Conservation (phyloP, 1,140 invertebrate genomes). For the Drosophila dunni region DNA sequence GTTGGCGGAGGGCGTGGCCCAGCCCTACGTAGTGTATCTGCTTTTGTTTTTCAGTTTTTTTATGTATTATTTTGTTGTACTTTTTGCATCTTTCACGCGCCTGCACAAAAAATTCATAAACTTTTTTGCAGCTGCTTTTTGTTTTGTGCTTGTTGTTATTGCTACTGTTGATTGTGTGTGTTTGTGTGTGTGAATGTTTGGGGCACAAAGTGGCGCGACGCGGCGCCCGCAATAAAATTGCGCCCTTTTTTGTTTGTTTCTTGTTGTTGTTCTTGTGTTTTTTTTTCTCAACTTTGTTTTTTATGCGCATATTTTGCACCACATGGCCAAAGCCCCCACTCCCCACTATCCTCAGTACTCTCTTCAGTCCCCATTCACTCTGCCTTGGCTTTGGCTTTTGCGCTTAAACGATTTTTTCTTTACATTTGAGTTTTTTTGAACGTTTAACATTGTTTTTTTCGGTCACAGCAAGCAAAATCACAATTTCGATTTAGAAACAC, state of each 20-base stretch:
- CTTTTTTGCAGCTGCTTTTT: slow-evolving; percentile 68
- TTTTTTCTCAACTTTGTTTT: slow-evolving; percentile 66
- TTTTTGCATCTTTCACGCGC: slow-evolving; percentile 80
- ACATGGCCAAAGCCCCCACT: slow-evolving; percentile 63
- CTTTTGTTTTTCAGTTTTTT: slow-evolving; percentile 38
- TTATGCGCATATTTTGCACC: slow-evolving; percentile 81
- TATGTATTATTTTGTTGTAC: slow-evolving; percentile 35
- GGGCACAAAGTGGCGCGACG: slow-evolving; percentile 15
- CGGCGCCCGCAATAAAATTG: slow-evolving; percentile 74
- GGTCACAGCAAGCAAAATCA: slow-evolving; percentile 56
- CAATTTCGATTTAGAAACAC: slow-evolving; percentile 46
- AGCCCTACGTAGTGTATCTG: slow-evolving; percentile 41
- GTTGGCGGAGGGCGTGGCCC: neutral
- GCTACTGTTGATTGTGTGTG: slow-evolving; percentile 26
- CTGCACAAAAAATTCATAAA: slow-evolving; percentile 83
- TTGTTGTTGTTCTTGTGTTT: slow-evolving; percentile 18
- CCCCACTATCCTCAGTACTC: slow-evolving; percentile 1
- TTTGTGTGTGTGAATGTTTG: slow-evolving; percentile 31
- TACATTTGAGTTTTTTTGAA: slow-evolving; percentile 20
- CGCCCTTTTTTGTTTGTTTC: slow-evolving; percentile 53
- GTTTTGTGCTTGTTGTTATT: slow-evolving; percentile 30
- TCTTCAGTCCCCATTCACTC: slow-evolving; percentile 3
- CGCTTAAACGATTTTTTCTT: slow-evolving; percentile 62
- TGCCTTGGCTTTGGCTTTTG: slow-evolving; percentile 44
- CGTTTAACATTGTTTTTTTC: slow-evolving; percentile 22